Conservation (phyloP, 2,888 invertebrate genomes). For the Acronicta psi region DNA sequence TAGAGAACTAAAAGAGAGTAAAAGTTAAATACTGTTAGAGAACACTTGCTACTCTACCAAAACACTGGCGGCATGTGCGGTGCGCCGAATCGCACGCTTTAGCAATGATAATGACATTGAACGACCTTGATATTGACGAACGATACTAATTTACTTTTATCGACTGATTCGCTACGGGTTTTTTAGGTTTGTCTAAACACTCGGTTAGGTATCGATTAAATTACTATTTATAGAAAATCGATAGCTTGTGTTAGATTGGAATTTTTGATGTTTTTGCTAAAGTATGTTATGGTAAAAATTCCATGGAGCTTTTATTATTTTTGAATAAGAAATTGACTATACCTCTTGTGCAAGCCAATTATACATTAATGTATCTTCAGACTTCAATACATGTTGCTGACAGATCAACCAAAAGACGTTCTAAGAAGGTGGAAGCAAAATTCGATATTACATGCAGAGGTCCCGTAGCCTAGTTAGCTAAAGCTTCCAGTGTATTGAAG, state of each 20-base stretch:
- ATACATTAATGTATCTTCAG: no score
- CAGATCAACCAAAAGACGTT: no score
- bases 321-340: no score
- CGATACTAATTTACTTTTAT: constrained; percentile 42
- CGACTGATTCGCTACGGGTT: constrained; percentile 43
- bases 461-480: no score
- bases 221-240: constrained; percentile 21
- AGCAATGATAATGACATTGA: constrained; percentile 65
- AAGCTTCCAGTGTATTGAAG: no score
- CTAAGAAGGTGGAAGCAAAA: no score
- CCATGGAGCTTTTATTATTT: no score
- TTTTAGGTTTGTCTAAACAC: constrained; percentile 34
- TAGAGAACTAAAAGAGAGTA: no score
- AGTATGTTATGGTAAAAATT: no score
- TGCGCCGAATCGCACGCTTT: constrained; percentile 29
- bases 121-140: constrained; percentile 60
- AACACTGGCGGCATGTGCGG: constrained; percentile 27
- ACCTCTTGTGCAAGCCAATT: no score
- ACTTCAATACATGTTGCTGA: no score
- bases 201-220: constrained; percentile 8
- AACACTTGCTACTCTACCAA: constrained; percentile 6
- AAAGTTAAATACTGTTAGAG: background rate
- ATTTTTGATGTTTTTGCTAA: background rate
- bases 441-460: no score
- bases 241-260: constrained; percentile 1